These are phyloP conservation scores for Mycalesis mineus DNA, from an alignment of 2,888 invertebrate species.

Conservation along the genomic window DNA sequence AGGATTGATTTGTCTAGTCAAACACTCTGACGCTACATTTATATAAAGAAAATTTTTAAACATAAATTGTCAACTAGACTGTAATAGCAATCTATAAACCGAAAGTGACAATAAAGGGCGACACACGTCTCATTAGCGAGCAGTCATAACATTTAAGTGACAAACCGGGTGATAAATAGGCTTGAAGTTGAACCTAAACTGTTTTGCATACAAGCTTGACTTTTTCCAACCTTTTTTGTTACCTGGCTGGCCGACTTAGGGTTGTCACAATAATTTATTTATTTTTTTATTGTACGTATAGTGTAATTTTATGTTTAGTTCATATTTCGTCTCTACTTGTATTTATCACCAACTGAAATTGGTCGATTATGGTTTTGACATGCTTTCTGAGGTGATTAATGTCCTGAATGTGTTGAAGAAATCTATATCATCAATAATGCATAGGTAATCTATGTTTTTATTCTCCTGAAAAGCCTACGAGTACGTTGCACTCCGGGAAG, in stretches of 20 bases:
- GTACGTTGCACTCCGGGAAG: too few relatives aligned
- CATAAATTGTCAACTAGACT: neutral
- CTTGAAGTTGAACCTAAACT: constrained; percentile 25
- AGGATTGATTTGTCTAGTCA: too few relatives aligned
- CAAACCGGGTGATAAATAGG: constrained; percentile 25
- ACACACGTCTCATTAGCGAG: constrained; percentile 6
- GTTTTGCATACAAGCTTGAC: constrained; percentile 27
- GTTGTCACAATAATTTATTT: constrained; percentile 8
- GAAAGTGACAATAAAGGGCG: constrained; percentile 5
- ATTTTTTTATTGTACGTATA: neutral
- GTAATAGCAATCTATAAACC: neutral
- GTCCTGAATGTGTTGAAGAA: too few relatives aligned
- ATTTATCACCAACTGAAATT: too few relatives aligned
- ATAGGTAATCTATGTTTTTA: too few relatives aligned
- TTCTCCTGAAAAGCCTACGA: too few relatives aligned
- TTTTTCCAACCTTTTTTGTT: constrained; percentile 25
- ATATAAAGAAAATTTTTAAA: neutral
- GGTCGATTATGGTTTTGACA: too few relatives aligned
- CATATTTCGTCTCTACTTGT: too few relatives aligned
- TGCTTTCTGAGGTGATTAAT: too few relatives aligned
- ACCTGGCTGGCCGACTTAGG: constrained; percentile 15
- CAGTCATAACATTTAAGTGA: constrained; percentile 21
- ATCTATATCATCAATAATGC: too few relatives aligned
- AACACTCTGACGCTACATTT: too few relatives aligned
- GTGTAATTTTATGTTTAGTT: neutral